These are phyloP conservation scores for Orchesella cincta DNA, from an alignment of 1,140 invertebrate genomes.

Conservation along the genomic window DNA sequence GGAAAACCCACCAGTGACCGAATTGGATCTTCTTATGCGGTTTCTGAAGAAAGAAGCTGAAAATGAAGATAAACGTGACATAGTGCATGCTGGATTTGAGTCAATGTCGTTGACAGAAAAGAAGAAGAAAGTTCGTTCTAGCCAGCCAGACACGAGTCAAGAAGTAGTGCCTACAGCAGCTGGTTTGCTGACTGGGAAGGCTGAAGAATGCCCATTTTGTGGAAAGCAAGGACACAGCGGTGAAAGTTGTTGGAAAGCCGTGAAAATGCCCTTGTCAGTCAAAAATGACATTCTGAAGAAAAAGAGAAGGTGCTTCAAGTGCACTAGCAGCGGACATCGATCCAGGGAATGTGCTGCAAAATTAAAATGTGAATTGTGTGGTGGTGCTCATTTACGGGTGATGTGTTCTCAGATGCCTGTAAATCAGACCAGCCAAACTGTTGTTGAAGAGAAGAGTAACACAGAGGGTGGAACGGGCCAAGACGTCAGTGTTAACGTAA, in stretches of 20 bases:
- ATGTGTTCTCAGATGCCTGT: neutral
- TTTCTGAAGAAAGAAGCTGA: neutral
- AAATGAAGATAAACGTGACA: too few relatives aligned
- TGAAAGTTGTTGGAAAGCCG: neutral
- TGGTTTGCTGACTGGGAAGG: neutral
- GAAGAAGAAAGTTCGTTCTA: neutral
- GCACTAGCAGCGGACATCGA: too few relatives aligned
- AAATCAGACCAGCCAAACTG: neutral
- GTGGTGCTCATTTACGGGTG: neutral
- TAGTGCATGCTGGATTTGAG: too few relatives aligned
- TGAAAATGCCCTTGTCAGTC: neutral
- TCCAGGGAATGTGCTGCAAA: too few relatives aligned
- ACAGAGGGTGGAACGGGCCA: neutral
- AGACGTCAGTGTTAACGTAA: neutral
- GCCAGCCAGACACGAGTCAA: neutral
- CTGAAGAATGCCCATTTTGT: neutral
- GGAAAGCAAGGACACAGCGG: neutral
- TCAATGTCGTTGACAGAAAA: too few relatives aligned
- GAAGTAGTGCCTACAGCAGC: neutral
- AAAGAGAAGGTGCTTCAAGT: too few relatives aligned
- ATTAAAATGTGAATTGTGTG: neutral
- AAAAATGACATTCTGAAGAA: neutral
- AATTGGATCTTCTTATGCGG: neutral
- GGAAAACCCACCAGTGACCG: neutral
- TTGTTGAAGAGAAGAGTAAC: neutral